Evolutionary conservation across 2,888 invertebrate genomes (phyloP), one percentile per base, ranked within the genome.

Genomic region (Lutraria lutraria): DNA sequence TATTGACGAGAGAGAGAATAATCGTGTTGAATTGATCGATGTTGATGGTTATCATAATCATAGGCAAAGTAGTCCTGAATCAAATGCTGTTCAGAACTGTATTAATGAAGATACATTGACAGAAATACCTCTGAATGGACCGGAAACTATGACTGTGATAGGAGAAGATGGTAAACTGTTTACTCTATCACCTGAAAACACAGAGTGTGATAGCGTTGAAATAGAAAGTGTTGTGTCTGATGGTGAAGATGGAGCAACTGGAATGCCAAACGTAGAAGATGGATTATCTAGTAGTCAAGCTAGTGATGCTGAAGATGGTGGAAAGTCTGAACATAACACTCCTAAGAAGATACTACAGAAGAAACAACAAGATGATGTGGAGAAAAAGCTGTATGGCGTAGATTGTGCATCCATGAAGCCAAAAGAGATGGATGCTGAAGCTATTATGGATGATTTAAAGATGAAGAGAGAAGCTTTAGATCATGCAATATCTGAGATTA

Each of bases 201-300:
- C 98, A 89, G 99, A 99, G 97, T 98, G 98, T 96, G 99, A 98
- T 97, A 98, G 98, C 92, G 98, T 98, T 96, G 98, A 98, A 96
- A 97, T 98, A 95, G 98, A 98, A 96, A 98, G 96, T 93, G 95
- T 96, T 31, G 93, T 95, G 16, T 96, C 96, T 0, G 96, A 96
- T 86, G 96, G 95, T 21, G 95, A 95, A 21, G 94, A 95, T 82
- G 95, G 95, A 25, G 93, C 94, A 12, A 91, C 94, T 12, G 95
- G 95, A 12, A 98, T 99, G 98, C 99, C 99, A 0, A 98, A 98
- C 25, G 97, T 99, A 80, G 99, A 99, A 96, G 99, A 99, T 96
- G 99, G 99, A 0, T 97, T 99, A 88, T 99, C 99, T 1, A 99
- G 99, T 63, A 99, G 99, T 2, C 99, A 99, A 96, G 98, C 98